Percentiles rank a stretch among this genome's conserved stretches.
These are phyloP conservation scores for Bufo gargarizans DNA, from an alignment of 2,113 vertebrate species.

Conservation along the genomic window DNA sequence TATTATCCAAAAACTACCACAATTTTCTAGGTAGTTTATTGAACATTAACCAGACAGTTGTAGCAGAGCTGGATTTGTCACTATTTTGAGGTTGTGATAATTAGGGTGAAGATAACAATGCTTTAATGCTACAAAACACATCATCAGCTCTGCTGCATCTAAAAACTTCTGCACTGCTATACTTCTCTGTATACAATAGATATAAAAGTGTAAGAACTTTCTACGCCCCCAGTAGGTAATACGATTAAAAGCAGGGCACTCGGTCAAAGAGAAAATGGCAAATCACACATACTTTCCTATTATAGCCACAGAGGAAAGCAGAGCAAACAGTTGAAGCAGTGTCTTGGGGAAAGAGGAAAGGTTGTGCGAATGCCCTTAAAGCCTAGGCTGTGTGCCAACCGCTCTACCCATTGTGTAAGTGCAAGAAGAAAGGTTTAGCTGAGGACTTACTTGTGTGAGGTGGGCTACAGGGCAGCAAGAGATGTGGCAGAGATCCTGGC, in stretches of 20 bases:
- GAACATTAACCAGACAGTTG: not conserved
- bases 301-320: not conserved
- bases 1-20: not conserved
- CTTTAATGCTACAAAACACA: not conserved
- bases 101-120: no score
- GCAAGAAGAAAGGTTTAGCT: constrained; percentile 1
- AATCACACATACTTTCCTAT: not conserved
- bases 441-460: constrained; percentile 45
- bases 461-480: not conserved
- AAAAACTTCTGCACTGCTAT: not conserved
- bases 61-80: not conserved
- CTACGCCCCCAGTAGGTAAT: not conserved
- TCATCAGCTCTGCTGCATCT: not conserved
- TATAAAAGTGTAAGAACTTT: not conserved
- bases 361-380: not conserved
- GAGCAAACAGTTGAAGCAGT: no score
- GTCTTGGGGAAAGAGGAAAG: not conserved
- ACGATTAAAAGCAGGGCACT: not conserved
- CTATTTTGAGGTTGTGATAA: not conserved
- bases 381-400: constrained; percentile 8
- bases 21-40: not conserved
- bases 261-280: not conserved
- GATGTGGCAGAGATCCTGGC: not conserved
- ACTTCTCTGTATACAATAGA: not conserved
- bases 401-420: not conserved